These are phyloP conservation scores for Rhingia campestris DNA, from an alignment of 2,888 invertebrate species.

Conservation along the genomic window DNA sequence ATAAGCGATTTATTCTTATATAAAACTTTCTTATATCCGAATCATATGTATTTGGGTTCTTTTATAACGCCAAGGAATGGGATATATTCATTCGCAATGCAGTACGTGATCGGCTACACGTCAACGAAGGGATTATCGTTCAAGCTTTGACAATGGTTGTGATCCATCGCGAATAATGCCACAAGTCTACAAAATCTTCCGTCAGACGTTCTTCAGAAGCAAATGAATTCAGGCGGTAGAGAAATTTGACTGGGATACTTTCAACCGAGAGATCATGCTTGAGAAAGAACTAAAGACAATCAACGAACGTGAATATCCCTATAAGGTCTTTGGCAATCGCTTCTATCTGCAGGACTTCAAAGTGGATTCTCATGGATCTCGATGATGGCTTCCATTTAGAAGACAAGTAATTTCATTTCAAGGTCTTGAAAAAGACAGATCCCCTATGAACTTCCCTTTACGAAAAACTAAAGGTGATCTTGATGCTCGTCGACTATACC, in stretches of 20 bases:
- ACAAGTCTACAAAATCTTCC: slow-evolving; percentile 88
- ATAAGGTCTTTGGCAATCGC: slow-evolving; percentile 1
- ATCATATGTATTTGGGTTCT: slow-evolving; percentile 87
- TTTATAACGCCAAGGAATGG: slow-evolving; percentile 88
- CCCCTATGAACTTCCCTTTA: slow-evolving; percentile 76
- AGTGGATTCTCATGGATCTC: slow-evolving; percentile 80
- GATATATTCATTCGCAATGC: slow-evolving; percentile 88
- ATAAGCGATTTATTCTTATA: too few relatives aligned
- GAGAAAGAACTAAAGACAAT: slow-evolving; percentile 82
- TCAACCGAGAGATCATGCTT: slow-evolving; percentile 82
- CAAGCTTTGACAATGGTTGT: slow-evolving; percentile 86
- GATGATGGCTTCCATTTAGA: slow-evolving; percentile 78
- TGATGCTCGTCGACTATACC: slow-evolving; percentile 85
- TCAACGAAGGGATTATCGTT: slow-evolving; percentile 88
- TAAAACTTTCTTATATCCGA: too few relatives aligned
- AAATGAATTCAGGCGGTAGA: slow-evolving; percentile 87
- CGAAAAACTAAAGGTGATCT: slow-evolving; percentile 75
- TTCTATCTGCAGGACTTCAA: slow-evolving; percentile 77
- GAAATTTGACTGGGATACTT: slow-evolving; percentile 83
- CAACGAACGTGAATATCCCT: slow-evolving; percentile 77
- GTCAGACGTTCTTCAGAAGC: slow-evolving; percentile 88
- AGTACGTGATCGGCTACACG: slow-evolving; percentile 86
- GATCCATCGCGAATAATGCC: slow-evolving; percentile 86
- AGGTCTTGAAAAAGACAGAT: slow-evolving; percentile 76
- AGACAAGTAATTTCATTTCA: slow-evolving; percentile 75